These are phyloP conservation scores for Muscidifurax raptorellus DNA, from an alignment of 1,140 invertebrate species.

Conservation along the genomic window DNA sequence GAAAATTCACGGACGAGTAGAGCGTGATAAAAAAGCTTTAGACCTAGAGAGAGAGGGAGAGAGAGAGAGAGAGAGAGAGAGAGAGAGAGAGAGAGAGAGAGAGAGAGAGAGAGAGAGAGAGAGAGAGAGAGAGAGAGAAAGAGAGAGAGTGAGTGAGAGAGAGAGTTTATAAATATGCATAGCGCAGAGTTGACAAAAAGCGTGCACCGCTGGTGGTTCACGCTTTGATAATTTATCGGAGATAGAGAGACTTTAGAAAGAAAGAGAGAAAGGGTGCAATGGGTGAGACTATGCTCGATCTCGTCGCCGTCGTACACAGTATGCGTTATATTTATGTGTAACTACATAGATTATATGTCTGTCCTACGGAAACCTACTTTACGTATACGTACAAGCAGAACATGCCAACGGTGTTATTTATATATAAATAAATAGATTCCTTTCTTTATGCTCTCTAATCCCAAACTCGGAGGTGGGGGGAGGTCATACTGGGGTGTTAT, in stretches of 20 bases:
- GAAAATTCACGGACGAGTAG: neutral
- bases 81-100: too few relatives aligned
- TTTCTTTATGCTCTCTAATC: slow-evolving; percentile 53
- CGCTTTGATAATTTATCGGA: slow-evolving; percentile 45
- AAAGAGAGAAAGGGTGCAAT: slow-evolving; percentile 25
- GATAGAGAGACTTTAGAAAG: slow-evolving; percentile 15
- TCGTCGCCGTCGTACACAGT: slow-evolving; percentile 53
- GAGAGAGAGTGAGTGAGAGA: neutral
- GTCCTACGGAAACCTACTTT: slow-evolving; percentile 57
- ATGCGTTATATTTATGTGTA: slow-evolving; percentile 53
- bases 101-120: too few relatives aligned
- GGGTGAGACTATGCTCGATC: slow-evolving; percentile 41
- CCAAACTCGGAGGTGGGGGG: slow-evolving; percentile 50
- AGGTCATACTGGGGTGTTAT: slow-evolving; percentile 33
- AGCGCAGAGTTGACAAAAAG: neutral
- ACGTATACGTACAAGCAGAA: slow-evolving; percentile 55
- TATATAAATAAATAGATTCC: neutral
- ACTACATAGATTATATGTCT: slow-evolving; percentile 55
- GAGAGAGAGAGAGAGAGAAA: neutral
- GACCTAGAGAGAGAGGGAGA: neutral
- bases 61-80: neutral
- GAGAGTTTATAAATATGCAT: neutral
- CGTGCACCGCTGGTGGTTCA: neutral
- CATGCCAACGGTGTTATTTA: slow-evolving; percentile 57
- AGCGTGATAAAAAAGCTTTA: neutral